Evolutionary conservation across 2,113 vertebrate species (phyloP).

Genomic region (Cololabis saira): DNA sequence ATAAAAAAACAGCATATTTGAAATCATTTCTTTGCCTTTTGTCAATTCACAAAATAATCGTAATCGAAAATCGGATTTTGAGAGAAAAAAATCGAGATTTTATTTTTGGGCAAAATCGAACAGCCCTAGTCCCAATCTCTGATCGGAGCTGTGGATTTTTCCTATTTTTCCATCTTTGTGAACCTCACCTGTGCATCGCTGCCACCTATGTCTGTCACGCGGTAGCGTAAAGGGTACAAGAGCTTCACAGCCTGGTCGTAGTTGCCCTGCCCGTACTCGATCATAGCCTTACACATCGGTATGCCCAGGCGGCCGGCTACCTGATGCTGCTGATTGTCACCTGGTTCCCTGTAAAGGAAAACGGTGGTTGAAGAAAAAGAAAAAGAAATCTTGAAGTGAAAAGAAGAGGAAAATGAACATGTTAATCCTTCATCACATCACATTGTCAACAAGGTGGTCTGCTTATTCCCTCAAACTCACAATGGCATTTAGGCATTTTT

Average conservation of each 20-base stretch:
- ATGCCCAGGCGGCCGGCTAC: slow-evolving; percentile 82
- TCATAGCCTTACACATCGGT: slow-evolving; percentile 89
- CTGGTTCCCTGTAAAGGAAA: slow-evolving; percentile 76
- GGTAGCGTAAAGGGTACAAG: slow-evolving; percentile 88
- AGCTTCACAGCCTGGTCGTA: slow-evolving; percentile 84
- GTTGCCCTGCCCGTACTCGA: slow-evolving; percentile 87
- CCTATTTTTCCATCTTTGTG: background rate
- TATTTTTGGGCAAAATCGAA: no score
- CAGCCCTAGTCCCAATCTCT: no score
- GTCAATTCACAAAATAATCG: no score
- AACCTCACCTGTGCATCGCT: slow-evolving; percentile 92
- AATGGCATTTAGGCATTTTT: no score
- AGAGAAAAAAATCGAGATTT: no score
- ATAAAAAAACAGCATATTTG: no score
- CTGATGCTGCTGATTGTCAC: slow-evolving; percentile 84
- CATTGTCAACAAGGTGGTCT: no score
- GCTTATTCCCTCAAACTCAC: no score
- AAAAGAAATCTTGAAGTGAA: background rate
- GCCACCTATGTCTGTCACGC: slow-evolving; percentile 83
- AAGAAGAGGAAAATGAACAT: background rate
- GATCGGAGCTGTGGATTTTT: background rate
- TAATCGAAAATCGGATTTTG: no score
- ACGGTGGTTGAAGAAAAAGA: background rate
- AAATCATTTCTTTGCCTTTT: no score
- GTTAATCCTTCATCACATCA: background rate